Percentiles rank a stretch among this genome's conserved stretches.
phyloP scores from a whole-genome alignment of 2,113 vertebrate species.

The Archilochus colubris region DNA sequence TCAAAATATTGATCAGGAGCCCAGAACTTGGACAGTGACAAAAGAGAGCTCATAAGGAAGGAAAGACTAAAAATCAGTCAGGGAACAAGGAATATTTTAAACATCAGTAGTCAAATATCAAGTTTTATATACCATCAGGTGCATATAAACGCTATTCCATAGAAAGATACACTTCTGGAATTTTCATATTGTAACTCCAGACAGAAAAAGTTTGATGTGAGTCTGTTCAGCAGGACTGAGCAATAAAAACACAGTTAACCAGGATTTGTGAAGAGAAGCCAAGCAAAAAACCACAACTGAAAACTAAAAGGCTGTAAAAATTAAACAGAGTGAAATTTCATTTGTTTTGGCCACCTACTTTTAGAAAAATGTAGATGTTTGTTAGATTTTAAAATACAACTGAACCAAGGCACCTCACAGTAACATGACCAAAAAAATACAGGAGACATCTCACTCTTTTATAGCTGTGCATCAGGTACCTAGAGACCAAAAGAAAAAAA shows the following conservation, averaged over 20 bases:
- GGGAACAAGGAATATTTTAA: neutral
- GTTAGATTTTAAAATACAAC: neutral
- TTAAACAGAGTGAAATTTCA: constrained; percentile 50
- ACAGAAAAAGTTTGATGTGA: neutral
- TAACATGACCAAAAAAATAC: neutral
- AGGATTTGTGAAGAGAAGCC: constrained; percentile 51
- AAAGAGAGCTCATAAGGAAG: neutral
- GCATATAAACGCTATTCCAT: neutral
- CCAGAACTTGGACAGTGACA: neutral
- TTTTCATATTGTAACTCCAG: neutral
- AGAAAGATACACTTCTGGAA: neutral
- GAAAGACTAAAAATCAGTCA: neutral
- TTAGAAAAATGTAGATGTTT: neutral
- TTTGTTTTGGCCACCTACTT: neutral
- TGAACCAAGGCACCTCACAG: neutral
- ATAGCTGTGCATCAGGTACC: neutral
- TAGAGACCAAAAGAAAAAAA: neutral
- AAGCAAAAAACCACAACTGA: constrained; percentile 61
- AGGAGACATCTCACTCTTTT: neutral
- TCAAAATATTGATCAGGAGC: neutral
- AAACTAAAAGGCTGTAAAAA: constrained; percentile 58
- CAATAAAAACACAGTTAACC: constrained; percentile 49
- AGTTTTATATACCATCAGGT: neutral
- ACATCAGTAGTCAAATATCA: neutral
- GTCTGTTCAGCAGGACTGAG: constrained; percentile 13